Conservation (phyloP, 2,888 invertebrate species). For the Hirtodrosophila alboralis region DNA sequence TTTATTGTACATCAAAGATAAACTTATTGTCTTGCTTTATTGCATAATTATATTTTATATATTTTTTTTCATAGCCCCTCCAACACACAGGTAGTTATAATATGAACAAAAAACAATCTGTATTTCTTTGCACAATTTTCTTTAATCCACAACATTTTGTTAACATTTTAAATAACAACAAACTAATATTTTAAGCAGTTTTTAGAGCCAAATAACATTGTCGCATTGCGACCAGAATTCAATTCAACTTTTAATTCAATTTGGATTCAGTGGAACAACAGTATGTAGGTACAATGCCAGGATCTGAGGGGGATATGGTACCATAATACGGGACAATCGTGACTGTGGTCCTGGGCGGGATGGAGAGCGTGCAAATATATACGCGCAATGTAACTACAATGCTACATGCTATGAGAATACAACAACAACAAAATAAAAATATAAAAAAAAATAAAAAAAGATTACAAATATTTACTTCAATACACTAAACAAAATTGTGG, state of each 20-base stretch:
- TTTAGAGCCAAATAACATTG: conserved; percentile 13
- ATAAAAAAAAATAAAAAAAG: too few relatives aligned
- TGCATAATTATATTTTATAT: too few relatives aligned
- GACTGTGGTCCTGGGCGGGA: conserved; percentile 4
- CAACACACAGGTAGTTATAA: too few relatives aligned
- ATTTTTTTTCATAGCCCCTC: too few relatives aligned
- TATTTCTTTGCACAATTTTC: too few relatives aligned
- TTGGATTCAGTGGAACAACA: conserved; percentile 19
- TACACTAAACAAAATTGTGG: conserved; percentile 75
- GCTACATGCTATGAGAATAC: conserved; percentile 21
- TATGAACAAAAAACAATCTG: too few relatives aligned
- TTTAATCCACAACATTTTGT: conserved; percentile 4
- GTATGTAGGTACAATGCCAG: too few relatives aligned
- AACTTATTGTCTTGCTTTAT: too few relatives aligned
- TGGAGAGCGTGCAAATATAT: conserved; percentile 24
- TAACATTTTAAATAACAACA: conserved; percentile 42
- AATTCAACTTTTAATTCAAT: conserved; percentile 58
- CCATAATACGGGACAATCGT: neutral
- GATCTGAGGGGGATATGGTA: too few relatives aligned
- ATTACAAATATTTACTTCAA: conserved; percentile 63
- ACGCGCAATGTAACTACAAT: conserved; percentile 54
- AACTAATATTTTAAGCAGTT: conserved; percentile 63
- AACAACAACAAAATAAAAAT: too few relatives aligned
- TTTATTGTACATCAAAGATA: too few relatives aligned
- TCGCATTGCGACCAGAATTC: conserved; percentile 40